Base-by-base conservation (phyloP, 37 sponge, comb jelly and placozoan genomes). In the Dysidea cf. avara region DNA sequence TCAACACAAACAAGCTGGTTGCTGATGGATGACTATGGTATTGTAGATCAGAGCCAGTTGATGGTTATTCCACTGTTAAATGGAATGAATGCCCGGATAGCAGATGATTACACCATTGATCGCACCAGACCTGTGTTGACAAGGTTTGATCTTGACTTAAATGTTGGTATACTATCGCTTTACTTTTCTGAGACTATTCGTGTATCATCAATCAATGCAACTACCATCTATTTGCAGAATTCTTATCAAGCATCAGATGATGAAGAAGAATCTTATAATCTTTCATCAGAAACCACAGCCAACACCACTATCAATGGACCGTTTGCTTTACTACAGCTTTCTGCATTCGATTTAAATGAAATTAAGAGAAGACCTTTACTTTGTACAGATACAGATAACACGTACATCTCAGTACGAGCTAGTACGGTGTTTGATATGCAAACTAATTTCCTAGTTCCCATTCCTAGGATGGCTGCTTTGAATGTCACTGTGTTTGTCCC, bases 351-450 rank as follows among this genome's bases (percentile, higher is more conserved):
- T 71, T 59, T 79, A 55, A 87, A 94, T 69, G 85, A 90, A 37
- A 30, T 94, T 14, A 94, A 94, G 46, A 62, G 76, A 35, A 53
- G 85, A 56, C 73, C 87, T 3, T 14, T 26, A 12, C 64, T 94
- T 30, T 84, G 88, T 20, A 90, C 95, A 14, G 38, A 22, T 11
- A 68, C 13, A 1, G 32, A 0, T 14, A 83, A 62, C 49, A 90
- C 88, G 7, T 94, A 69, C 68, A 71, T 94, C 24, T 74, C 82
- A 1, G 74, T 87, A n/a, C 77, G 64, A 3, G 81, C 87, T 26
- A 86, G 85, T 52, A 90, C 95, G 28, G 78, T 86, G 9, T 76
- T 77, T 76, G 95, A 94, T 58, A 90, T 86, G 76, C 89, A 90
- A 51, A 71, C 64, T 67, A 94, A 94, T 72, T 83, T 73, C 43